Evolutionary conservation across 2,113 vertebrate genomes (phyloP), one percentile per base, ranked within the genome.

Genomic region (Phrynocephalus versicolor): DNA sequence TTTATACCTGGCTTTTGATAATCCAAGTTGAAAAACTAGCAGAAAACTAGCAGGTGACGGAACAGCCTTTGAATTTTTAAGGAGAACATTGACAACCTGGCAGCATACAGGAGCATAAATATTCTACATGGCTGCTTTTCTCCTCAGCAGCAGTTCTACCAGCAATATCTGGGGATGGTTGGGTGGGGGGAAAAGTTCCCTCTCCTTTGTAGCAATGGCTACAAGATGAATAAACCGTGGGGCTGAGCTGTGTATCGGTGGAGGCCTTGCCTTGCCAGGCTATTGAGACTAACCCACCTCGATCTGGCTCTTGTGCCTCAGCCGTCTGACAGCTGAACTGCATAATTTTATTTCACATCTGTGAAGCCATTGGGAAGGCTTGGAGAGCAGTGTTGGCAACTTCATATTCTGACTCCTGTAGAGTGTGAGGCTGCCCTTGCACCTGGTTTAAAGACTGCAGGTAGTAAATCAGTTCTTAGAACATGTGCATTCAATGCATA

Each of bases 31-130:
- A 82, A 83, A 81, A 73, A 73, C 69, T 83, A 83, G 55, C 35
- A 60, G 70, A 83, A 81, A 73, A 73, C 69, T 83, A 83, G 55
- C 35, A 60, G 70, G 57, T 74, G 57, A 83, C 55, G 41, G 25
- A 73, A 72, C 30, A 39, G 25, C 16, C 33, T 41, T 51, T 82
- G 69, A 23, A 58, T 72, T 58, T 82, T 71, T 71, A 57, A 6
- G 33, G 81, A 72, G 72, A 82, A 82, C 51, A 58, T 58, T 71
- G 21, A 82, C n/a, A 71, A 39, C 67, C 51, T 72, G 67, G 45
- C n/a, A 72, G 51, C 71, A 58, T 81, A 72, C 57, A 82, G 45
- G 65, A 23, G 70, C 19, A 72, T 72, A 37, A 82, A 71, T 8
- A 16, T 55, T 70, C 30, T 55, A 70, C n/a, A 70, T n/a, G n/a